Base-by-base conservation (phyloP, 2,797 vertebrate genomes). In the Diglossa cyanea region DNA sequence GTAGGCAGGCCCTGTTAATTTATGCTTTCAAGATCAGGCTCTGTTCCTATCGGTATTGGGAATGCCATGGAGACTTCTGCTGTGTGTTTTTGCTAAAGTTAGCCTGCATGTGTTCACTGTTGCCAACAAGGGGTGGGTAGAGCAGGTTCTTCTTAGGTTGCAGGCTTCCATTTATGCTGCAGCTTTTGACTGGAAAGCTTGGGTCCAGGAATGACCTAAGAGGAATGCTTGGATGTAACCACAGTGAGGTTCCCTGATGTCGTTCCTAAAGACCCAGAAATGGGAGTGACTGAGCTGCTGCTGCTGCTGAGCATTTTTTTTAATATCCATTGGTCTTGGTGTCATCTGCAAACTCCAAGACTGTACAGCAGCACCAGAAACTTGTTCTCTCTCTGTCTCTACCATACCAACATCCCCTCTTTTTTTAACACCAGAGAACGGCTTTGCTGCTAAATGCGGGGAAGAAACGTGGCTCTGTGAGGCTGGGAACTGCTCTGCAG, bases 11-110 rank as follows among this genome's bases (percentile, higher is more conserved):
- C 23, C 35, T 47, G 12, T 6, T n/a, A 63, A 16, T 67, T 60
- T 70, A 33, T 80, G 13, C 23, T 86, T 74, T 82, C 0, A 5
- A 48, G 28, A 37, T 61, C 21, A 40, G 67, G 7, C 12, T 63
- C 3, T 0, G 0, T 39, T 85, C 17, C 33, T 62, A 0, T 20
- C 0, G 0, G 60, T 30, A 30, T 16, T 18, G 9, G 57, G 31
- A 53, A 73, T 57, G 48, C 30, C 24, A 4, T 6, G 44, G 55
- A 75, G 76, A 33, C 11, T 82, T 37, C 17, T 39, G 53, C 30
- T 63, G 25, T 55, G 13, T 23, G 31, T 4, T 58, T 77, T 40
- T 50, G 17, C 50, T 92, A 6, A 82, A 82, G 72, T 61, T 85
- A 47, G 33, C 47, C 35, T 66, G 17, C 10, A 18, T 55, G 17